These are phyloP conservation scores for Phrynocephalus guinanensis DNA, from an alignment of 2,797 vertebrate genomes.

Conservation along the genomic window DNA sequence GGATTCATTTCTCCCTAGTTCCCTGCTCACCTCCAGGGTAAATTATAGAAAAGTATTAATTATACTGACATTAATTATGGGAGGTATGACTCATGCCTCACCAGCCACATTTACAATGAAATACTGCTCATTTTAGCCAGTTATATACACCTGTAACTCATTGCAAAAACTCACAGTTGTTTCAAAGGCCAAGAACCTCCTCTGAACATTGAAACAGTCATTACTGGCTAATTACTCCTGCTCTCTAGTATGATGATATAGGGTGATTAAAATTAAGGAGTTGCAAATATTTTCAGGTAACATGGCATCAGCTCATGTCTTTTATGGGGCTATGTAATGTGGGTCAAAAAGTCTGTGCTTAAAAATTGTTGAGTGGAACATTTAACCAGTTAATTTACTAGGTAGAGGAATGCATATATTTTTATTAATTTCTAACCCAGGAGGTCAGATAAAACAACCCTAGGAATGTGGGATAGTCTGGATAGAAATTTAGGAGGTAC, in stretches of 20 bases:
- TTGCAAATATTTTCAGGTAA: too few species aligned
- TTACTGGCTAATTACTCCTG: not conserved
- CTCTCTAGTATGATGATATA: not conserved
- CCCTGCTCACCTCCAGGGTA: not conserved
- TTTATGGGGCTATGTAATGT: not conserved
- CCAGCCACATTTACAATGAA: not conserved
- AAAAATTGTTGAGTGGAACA: not conserved
- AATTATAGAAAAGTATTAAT: not conserved
- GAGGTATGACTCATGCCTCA: not conserved
- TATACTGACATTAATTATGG: not conserved
- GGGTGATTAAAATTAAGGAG: too few species aligned
- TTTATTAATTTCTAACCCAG: not conserved
- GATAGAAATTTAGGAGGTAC: too few species aligned
- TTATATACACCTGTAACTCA: not conserved
- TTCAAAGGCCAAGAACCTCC: not conserved
- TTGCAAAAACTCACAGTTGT: not conserved
- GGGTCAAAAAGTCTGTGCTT: not conserved
- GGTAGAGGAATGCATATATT: not conserved
- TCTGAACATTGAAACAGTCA: not conserved
- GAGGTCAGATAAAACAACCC: conserved; percentile 6
- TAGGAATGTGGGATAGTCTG: not conserved
- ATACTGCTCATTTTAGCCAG: not conserved
- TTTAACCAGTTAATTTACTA: not conserved
- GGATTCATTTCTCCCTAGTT: not conserved
- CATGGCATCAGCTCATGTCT: not conserved